Evolutionary conservation across 2,888 invertebrate genomes (phyloP).

Genomic region (Heliconius cydno): DNA sequence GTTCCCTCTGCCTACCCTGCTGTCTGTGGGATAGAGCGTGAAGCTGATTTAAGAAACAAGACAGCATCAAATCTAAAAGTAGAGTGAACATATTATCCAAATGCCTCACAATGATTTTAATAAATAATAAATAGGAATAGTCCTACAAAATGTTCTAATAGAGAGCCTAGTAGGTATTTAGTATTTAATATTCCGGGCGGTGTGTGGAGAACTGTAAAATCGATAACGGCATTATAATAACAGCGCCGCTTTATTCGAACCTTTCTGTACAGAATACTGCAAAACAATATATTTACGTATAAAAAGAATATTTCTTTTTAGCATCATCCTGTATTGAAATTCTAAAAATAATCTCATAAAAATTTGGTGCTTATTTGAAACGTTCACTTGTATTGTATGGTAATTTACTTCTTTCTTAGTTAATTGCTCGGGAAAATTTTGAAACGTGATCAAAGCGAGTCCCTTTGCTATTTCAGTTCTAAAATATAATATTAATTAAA

Average conservation of each 20-base stretch:
- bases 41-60: no score
- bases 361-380: no score
- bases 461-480: not conserved
- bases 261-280: not conserved
- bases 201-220: not conserved
- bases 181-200: not conserved
- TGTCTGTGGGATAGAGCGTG: no score
- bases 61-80: no score
- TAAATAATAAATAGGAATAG: no score
- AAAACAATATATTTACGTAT: not conserved
- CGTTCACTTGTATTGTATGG: no score
- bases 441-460: not conserved
- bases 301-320: not conserved
- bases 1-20: no score
- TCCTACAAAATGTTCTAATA: not conserved
- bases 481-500: not conserved
- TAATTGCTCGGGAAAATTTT: not conserved
- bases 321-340: not conserved
- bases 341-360: no score
- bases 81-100: no score
- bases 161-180: not conserved
- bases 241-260: not conserved
- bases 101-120: no score
- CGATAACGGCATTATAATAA: slow-evolving; percentile 8
- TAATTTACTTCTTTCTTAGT: not conserved